Percentiles rank a stretch among this genome's conserved stretches.
These are phyloP conservation scores for Ceratoteleas bidentatus DNA, from an alignment of 1,140 invertebrate genomes.

Conservation along the genomic window DNA sequence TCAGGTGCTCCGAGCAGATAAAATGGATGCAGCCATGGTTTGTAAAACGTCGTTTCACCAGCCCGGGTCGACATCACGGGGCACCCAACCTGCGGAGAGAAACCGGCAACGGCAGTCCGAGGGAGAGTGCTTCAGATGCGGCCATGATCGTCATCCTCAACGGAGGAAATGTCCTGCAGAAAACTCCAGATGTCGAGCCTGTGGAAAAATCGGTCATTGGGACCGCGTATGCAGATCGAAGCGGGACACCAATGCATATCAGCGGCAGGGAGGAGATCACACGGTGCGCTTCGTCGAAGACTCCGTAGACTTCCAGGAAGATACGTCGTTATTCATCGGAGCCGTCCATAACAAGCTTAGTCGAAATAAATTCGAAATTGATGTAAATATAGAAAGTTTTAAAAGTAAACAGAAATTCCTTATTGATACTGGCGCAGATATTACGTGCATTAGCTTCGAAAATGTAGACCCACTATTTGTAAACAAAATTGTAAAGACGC, in stretches of 20 bases:
- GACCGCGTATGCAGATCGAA: conserved; percentile 48
- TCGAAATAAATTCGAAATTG: background rate
- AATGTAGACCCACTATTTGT: too few relatives aligned
- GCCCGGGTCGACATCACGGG: background rate
- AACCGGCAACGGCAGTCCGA: too few relatives aligned
- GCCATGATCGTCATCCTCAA: background rate
- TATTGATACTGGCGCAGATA: conserved; percentile 45
- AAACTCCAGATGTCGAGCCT: conserved; percentile 39
- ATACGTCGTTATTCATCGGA: background rate
- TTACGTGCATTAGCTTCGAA: too few relatives aligned
- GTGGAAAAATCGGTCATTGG: conserved; percentile 63
- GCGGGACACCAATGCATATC: too few relatives aligned
- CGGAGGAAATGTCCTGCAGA: background rate
- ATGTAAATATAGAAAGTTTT: conserved; percentile 2
- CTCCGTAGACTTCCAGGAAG: background rate
- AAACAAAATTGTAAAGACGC: background rate
- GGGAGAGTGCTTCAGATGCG: background rate
- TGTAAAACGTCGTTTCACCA: background rate
- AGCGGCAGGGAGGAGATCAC: conserved; percentile 5
- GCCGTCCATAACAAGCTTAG: background rate
- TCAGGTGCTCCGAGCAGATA: background rate
- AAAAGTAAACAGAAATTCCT: conserved; percentile 21
- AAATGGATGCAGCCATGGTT: background rate
- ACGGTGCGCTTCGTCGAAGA: background rate
- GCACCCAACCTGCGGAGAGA: background rate